These are phyloP conservation scores for Alcis repandata DNA, from an alignment of 2,888 invertebrate genomes.

Conservation along the genomic window DNA sequence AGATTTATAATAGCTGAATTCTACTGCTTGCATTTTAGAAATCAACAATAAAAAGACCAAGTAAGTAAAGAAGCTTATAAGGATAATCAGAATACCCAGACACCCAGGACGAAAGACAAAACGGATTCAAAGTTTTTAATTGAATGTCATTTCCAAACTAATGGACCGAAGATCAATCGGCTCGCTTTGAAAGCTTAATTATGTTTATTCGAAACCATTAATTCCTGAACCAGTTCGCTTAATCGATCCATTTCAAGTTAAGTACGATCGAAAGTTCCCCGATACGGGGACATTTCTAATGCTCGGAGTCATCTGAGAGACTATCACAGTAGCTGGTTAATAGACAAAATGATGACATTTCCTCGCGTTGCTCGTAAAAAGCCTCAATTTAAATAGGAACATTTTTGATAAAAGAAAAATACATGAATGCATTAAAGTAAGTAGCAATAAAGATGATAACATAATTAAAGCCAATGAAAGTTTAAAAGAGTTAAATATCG, in stretches of 20 bases:
- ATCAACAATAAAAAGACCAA: too few species aligned
- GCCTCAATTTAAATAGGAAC: conserved; percentile 48
- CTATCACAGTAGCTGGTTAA: conserved; percentile 57
- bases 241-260: conserved; percentile 68
- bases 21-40: too few species aligned
- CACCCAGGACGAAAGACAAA: conserved; percentile 56
- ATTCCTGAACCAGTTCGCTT: conserved; percentile 72
- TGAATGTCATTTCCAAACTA: conserved; percentile 75
- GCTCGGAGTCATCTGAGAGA: conserved; percentile 41
- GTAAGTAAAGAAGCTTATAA: neutral
- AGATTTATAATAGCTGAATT: too few species aligned
- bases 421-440: conserved; percentile 51
- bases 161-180: conserved; percentile 74
- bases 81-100: conserved; percentile 23
- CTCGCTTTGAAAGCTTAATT: conserved; percentile 80
- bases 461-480: conserved; percentile 54
- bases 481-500: conserved; percentile 48
- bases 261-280: conserved; percentile 64
- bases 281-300: conserved; percentile 54
- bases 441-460: conserved; percentile 45
- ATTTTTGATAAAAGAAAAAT: conserved; percentile 44
- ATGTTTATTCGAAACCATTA: conserved; percentile 81
- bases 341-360: conserved; percentile 63
- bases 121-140: conserved; percentile 66
- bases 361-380: conserved; percentile 60